These are phyloP conservation scores for Ciconia nigra DNA, from an alignment of 2,797 vertebrate species.

Conservation along the genomic window DNA sequence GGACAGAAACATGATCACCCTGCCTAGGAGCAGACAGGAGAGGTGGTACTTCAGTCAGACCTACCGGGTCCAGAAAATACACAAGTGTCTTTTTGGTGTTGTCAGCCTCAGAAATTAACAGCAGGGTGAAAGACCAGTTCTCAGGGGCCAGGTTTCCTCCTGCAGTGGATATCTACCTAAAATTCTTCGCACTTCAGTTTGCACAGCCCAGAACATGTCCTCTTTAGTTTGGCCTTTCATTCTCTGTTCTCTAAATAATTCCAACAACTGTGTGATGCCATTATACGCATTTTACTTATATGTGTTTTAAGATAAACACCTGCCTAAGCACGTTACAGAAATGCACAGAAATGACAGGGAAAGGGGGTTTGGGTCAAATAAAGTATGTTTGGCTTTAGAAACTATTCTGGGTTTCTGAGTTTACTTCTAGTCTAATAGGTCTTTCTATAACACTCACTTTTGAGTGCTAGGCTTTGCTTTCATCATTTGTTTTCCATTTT, in stretches of 20 bases:
- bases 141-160: background rate
- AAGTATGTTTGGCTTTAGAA: background rate
- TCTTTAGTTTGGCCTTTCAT: background rate
- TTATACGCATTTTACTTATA: background rate
- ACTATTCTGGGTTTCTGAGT: background rate
- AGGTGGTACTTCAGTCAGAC: background rate
- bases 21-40: background rate
- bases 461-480: background rate
- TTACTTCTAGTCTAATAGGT: background rate
- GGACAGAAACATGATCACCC: background rate
- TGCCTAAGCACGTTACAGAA: background rate
- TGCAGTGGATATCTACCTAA: background rate
- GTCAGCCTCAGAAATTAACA: background rate
- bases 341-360: background rate
- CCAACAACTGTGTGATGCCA: background rate
- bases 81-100: background rate
- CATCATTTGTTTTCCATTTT: background rate
- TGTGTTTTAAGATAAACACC: background rate
- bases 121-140: background rate
- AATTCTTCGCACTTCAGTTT: background rate
- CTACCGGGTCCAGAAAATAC: background rate
- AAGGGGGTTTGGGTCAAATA: background rate
- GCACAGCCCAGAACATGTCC: accelerated
- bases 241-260: background rate
- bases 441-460: background rate